Evolutionary conservation across 2,888 invertebrate genomes (phyloP).

Genomic region (Drosophila falleni): DNA sequence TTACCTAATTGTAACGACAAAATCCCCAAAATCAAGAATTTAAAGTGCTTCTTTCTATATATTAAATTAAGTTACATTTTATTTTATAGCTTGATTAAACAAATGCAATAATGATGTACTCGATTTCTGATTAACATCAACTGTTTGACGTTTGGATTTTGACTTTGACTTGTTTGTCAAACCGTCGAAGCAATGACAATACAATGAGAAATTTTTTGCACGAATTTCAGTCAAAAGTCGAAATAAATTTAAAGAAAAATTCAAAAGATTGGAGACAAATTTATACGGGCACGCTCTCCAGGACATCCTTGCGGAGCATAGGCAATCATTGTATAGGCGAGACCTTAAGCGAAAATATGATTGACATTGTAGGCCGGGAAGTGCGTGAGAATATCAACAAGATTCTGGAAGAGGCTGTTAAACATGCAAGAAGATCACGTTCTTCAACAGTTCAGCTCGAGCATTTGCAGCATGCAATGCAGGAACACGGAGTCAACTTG

Average conservation of each 20-base stretch:
- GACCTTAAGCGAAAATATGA: conserved; percentile 6
- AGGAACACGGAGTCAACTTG: conserved; percentile 4
- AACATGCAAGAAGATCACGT: conserved; percentile 22
- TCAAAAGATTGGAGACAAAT: neutral
- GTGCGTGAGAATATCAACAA: conserved; percentile 19
- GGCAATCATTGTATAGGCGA: conserved; percentile 16
- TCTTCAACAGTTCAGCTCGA: conserved; percentile 13
- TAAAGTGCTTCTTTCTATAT: conserved; percentile 27
- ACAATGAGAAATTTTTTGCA: neutral
- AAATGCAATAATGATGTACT: conserved; percentile 2
- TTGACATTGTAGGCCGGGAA: conserved; percentile 2
- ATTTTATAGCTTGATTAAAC: conserved; percentile 12
- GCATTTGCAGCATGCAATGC: conserved; percentile 19
- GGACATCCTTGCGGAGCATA: conserved; percentile 23
- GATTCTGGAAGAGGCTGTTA: conserved; percentile 21
- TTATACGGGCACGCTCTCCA: conserved; percentile 17
- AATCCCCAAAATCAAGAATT: conserved; percentile 13
- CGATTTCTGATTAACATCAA: neutral
- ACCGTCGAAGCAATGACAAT: neutral
- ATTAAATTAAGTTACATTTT: conserved; percentile 12
- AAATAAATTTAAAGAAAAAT: neutral
- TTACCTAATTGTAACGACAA: neutral
- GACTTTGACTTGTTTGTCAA: neutral
- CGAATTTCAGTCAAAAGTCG: neutral
- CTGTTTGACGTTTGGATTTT: neutral